A percentile compares a stretch with the other conserved stretches of the same genome.
Evolutionary conservation across 2,797 vertebrate species (phyloP).

Genomic region (Alauda arvensis): DNA sequence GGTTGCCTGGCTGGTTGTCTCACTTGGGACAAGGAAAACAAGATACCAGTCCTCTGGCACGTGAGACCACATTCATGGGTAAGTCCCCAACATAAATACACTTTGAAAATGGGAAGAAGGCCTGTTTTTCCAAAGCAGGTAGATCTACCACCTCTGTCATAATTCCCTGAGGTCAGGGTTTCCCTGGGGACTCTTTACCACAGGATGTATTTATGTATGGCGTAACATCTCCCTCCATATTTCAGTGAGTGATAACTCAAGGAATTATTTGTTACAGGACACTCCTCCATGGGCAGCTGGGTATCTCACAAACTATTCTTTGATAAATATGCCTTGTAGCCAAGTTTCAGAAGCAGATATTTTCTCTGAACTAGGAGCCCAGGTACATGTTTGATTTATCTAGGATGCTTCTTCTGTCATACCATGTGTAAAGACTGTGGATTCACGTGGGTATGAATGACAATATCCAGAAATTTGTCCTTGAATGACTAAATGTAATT

Average conservation of each 20-base stretch:
- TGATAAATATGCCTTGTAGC: neutral
- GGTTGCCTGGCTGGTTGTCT: neutral
- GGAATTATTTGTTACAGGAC: neutral
- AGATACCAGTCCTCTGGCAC: neutral
- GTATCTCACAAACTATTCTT: neutral
- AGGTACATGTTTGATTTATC: neutral
- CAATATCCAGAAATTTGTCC: neutral
- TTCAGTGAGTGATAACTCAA: neutral
- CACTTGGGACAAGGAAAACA: neutral
- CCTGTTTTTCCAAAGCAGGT: neutral
- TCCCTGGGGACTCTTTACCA: neutral
- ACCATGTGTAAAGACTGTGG: neutral
- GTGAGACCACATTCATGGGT: neutral
- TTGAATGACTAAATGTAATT: neutral
- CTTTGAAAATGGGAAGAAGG: neutral
- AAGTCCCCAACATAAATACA: neutral
- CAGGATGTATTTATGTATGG: neutral
- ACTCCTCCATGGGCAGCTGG: neutral
- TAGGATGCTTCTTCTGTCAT: neutral
- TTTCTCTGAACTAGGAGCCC: neutral
- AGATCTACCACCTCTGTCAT: neutral
- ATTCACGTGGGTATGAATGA: neutral
- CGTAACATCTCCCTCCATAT: neutral
- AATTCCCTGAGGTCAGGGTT: neutral
- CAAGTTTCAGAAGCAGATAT: neutral